Evolutionary conservation across 2,797 vertebrate genomes (phyloP).

Genomic region (Acipenser ruthenus): DNA sequence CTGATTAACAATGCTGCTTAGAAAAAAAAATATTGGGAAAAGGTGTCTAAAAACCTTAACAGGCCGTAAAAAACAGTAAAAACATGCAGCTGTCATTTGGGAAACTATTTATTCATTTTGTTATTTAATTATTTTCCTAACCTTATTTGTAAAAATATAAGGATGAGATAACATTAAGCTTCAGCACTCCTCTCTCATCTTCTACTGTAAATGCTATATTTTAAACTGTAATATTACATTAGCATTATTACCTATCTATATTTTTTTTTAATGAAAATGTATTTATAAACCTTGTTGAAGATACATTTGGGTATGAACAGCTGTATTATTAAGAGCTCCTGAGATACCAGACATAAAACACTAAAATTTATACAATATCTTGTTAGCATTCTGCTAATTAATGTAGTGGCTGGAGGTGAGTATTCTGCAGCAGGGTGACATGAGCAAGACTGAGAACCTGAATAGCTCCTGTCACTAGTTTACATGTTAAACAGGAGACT

Average conservation of each 20-base stretch:
- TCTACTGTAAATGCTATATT: no score
- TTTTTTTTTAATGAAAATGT: neutral
- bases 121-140: no score
- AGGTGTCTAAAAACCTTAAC: no score
- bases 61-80: neutral
- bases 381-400: constrained; percentile 7
- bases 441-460: neutral
- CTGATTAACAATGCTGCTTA: no score
- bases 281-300: neutral
- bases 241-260: no score
- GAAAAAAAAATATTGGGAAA: no score
- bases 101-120: neutral
- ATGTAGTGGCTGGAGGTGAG: neutral
- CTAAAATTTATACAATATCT: neutral
- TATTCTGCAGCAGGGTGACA: neutral
- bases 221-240: no score
- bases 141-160: no score
- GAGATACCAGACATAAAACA: neutral
- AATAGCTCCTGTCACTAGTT: constrained; percentile 4
- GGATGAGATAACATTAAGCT: no score
- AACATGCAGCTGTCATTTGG: neutral
- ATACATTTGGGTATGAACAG: no score
- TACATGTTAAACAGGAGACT: constrained; percentile 15
- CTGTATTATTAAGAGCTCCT: neutral
- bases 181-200: no score